Evolutionary conservation across 2,113 vertebrate species (phyloP).

Genomic region (Dipodomys merriami): DNA sequence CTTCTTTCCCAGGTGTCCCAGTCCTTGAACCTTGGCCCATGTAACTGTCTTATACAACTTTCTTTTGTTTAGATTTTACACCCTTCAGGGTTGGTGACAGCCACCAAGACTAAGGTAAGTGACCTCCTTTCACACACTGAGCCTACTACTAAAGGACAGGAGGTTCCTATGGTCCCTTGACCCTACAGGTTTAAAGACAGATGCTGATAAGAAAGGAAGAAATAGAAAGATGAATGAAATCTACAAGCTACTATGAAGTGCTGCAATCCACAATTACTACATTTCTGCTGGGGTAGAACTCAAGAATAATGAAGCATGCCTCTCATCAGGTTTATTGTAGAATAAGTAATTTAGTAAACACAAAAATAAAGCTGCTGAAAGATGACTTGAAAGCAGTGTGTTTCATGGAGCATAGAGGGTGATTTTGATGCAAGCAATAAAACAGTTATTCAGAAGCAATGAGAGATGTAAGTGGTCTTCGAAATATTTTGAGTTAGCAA

Average conservation of each 20-base stretch:
- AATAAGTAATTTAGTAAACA: constrained; percentile 70
- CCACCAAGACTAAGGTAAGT: background rate
- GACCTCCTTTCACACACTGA: background rate
- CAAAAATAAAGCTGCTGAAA: constrained; percentile 61
- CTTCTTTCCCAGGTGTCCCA: background rate
- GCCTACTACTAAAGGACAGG: too few species aligned
- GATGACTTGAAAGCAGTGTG: constrained; percentile 37
- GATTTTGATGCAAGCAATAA: constrained; percentile 5
- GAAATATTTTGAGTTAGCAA: background rate
- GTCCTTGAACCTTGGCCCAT: background rate
- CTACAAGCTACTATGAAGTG: background rate
- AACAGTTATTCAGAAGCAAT: background rate
- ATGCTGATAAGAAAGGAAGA: background rate
- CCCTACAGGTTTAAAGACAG: background rate
- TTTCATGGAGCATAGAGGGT: constrained; percentile 64
- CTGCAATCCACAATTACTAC: background rate
- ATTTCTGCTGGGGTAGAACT: constrained; percentile 44
- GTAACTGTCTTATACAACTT: background rate
- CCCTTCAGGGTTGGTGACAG: background rate
- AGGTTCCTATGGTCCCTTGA: accelerated
- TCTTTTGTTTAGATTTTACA: background rate
- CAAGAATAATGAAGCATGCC: constrained; percentile 57
- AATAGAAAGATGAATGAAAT: background rate
- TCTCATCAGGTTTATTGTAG: constrained; percentile 60
- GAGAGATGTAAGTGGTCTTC: background rate